A percentile compares a stretch with the other conserved stretches of the same genome.
Conservation (phyloP, 2,113 vertebrate genomes). For the Osmerus mordax region DNA sequence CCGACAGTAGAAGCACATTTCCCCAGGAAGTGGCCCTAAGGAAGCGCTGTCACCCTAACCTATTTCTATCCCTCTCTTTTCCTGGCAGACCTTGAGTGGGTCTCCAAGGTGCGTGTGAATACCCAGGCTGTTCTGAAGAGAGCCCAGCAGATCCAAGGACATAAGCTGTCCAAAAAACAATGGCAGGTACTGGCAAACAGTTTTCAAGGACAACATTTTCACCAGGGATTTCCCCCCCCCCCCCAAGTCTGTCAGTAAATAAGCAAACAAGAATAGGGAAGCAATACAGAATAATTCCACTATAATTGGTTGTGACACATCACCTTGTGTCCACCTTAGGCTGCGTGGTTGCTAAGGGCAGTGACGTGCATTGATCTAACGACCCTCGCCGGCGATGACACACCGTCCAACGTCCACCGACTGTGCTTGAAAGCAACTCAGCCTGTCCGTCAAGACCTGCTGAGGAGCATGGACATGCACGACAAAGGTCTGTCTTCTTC, state of each 20-base stretch:
- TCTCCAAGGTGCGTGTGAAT: slow-evolving; percentile 85
- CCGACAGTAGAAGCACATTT: no score
- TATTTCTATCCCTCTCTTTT: neutral
- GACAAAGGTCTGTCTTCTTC: slow-evolving; percentile 75
- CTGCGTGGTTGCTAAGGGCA: slow-evolving; percentile 90
- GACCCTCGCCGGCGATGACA: slow-evolving; percentile 89
- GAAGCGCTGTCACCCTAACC: neutral
- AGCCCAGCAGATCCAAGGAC: slow-evolving; percentile 79
- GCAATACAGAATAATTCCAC: neutral
- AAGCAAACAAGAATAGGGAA: no score
- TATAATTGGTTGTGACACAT: neutral
- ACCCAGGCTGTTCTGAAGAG: slow-evolving; percentile 84
- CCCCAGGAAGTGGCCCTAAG: neutral
- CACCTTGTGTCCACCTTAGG: slow-evolving; percentile 62
- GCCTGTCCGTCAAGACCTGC: slow-evolving; percentile 82
- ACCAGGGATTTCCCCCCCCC: no score
- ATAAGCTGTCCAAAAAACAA: slow-evolving; percentile 80
- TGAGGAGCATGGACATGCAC: slow-evolving; percentile 82
- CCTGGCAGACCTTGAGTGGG: slow-evolving; percentile 80
- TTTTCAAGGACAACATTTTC: no score
- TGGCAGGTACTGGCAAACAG: slow-evolving; percentile 79
- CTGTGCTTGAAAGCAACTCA: slow-evolving; percentile 90
- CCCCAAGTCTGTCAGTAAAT: no score
- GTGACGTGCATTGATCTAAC: slow-evolving; percentile 93
- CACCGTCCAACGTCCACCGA: slow-evolving; percentile 84